A percentile compares a stretch with the other conserved stretches of the same genome.
phyloP scores from a whole-genome alignment of 2,888 invertebrate species.

The Lysandra coridon region DNA sequence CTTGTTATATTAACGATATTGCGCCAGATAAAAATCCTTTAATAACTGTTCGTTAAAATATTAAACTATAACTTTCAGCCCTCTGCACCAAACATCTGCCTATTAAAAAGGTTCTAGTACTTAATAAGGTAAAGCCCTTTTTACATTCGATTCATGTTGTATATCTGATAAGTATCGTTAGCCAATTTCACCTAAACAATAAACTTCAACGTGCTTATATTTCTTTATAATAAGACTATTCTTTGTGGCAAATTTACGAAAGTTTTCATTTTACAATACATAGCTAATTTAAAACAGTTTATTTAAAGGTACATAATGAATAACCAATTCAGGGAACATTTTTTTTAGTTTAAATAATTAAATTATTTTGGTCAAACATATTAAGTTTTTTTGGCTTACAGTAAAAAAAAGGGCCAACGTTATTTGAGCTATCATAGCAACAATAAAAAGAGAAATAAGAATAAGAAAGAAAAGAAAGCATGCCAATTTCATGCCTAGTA shows the following conservation, averaged over 20 bases:
- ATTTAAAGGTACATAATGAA: background rate
- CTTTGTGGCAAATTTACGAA: background rate
- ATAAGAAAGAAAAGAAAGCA: background rate
- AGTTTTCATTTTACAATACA: background rate
- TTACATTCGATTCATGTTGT: background rate
- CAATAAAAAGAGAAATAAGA: background rate
- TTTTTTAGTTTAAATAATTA: too few species aligned
- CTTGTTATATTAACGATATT: conserved; percentile 2
- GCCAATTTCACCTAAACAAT: conserved; percentile 15
- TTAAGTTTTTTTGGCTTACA: background rate
- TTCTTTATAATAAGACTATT: background rate
- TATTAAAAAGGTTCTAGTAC: background rate
- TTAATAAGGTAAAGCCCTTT: background rate
- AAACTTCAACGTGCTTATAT: background rate
- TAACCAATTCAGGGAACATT: too few species aligned
- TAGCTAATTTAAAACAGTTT: background rate
- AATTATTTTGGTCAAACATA: too few species aligned
- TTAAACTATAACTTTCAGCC: conserved; percentile 9
- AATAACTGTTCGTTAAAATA: conserved; percentile 17
- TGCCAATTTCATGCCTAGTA: background rate
- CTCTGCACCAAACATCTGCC: background rate
- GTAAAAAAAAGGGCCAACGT: background rate
- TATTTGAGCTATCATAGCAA: background rate
- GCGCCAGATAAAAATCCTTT: background rate
- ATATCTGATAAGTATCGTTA: background rate